These are phyloP conservation scores for Bacillus rossius DNA, from an alignment of 1,140 invertebrate species.

Conservation along the genomic window DNA sequence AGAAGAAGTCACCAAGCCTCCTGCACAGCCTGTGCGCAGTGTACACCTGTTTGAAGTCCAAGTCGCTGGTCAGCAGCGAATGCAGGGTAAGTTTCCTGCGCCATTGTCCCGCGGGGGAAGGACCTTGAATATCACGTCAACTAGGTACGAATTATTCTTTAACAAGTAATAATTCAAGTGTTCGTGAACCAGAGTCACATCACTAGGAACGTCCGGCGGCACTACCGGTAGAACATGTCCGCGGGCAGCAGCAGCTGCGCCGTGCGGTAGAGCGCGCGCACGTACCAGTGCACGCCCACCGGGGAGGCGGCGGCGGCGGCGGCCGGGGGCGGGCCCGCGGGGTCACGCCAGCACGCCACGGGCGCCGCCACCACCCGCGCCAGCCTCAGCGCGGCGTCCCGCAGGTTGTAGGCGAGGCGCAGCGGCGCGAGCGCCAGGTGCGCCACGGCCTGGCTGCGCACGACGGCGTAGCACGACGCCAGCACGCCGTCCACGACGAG, in stretches of 20 bases:
- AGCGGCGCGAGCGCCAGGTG: constrained; percentile 80
- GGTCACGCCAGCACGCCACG: constrained; percentile 5
- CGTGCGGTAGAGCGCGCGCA: constrained; percentile 65
- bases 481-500: constrained; percentile 86
- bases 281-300: constrained; percentile 82
- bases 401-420: constrained; percentile 47
- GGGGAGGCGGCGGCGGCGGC: constrained; percentile 16
- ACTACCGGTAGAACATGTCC: constrained; percentile 4
- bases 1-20: no score
- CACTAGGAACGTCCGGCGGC: not conserved
- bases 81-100: no score
- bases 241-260: constrained; percentile 61
- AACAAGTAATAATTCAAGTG: no score
- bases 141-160: no score
- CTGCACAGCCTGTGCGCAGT: no score
- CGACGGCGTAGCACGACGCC: constrained; percentile 90
- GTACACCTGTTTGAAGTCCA: no score
- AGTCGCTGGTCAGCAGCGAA: no score
- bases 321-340: not conserved
- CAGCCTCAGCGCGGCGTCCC: constrained; percentile 26
- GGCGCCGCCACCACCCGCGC: constrained; percentile 30
- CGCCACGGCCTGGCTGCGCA: constrained; percentile 77
- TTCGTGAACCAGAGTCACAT: no score
- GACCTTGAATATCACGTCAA: no score
- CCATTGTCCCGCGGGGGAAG: no score